Base-by-base conservation (phyloP, 2,888 invertebrate species). In the Ophion costatus region DNA sequence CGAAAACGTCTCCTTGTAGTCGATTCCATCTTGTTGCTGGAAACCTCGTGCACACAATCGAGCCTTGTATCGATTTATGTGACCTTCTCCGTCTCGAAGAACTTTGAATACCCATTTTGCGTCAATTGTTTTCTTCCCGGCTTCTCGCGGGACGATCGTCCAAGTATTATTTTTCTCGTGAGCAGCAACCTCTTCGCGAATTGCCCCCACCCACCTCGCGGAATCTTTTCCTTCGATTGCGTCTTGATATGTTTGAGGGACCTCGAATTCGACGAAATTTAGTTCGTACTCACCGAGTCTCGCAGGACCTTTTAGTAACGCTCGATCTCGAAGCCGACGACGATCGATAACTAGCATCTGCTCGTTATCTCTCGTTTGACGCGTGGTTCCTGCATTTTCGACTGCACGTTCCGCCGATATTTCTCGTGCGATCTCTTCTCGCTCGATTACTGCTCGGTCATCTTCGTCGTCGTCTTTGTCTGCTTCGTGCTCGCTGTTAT, bases 321-420 rank as follows among this genome's bases (percentile, higher is more conserved):
- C 33, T 63, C 75, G 75, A 57, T 81, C 75, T 45, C 80, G 17
- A 7, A 70, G 10, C 38, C 9, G 9, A 64, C 33, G 38, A 64
- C 64, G 17, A 33, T 64, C 64, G 64, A 6, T 64, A 17, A 14
- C 33, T 64, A 33, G 64, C 0, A n/a, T 38, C 17, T 64, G 17
- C 14, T 64, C 17, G n/a, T 64, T n/a, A 64, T n/a, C 64, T 14
- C 64, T 64, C 33, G 64, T 7, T 24, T 10, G 14, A 29, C 33
- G n/a, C 17, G 33, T 10, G 51, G 51, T 11, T 38, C 38, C 51
- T 51, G 2, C 51, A 51, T 51, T 51, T 14, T 51, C 51, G 33
- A 2, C 74, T 45, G 24, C 75, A 64, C 11, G n/a, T 17, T 33
- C 75, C 9, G 11, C 10, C 29, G 22, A 24, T 59, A 17, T 0